Conservation (phyloP, 2,888 invertebrate species). For the Trissonchulus latispiculum region DNA sequence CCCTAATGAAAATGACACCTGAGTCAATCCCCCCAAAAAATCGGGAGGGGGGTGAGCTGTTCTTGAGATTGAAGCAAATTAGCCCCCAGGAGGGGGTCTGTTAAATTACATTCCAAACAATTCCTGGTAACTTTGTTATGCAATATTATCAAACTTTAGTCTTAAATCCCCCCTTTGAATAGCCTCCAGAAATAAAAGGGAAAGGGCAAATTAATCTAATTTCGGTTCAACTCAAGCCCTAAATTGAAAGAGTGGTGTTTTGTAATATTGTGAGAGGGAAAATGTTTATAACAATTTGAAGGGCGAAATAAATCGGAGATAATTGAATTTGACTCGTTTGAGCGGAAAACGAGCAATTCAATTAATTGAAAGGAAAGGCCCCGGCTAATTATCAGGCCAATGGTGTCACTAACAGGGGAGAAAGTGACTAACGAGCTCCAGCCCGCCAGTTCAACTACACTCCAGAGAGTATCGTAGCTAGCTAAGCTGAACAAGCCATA, state of each 20-base stretch:
- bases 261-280: neutral
- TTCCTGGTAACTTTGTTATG: no score
- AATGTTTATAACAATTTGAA: neutral
- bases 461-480: neutral
- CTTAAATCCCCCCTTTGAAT: no score
- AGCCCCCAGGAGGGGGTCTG: no score
- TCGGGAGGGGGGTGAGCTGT: no score
- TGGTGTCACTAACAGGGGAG: neutral
- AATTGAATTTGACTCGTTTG: neutral
- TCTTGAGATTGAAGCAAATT: no score
- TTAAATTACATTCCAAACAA: no score
- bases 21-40: neutral
- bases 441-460: no score
- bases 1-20: conserved; percentile 11
- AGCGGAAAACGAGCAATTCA: neutral
- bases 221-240: neutral
- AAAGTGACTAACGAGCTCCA: no score
- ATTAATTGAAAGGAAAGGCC: neutral
- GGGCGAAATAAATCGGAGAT: neutral
- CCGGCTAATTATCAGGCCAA: neutral
- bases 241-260: no score
- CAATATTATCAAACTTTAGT: no score
- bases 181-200: neutral
- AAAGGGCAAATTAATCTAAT: neutral
- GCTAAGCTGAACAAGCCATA: neutral